These are phyloP conservation scores for Andrena hattorfiana DNA, from an alignment of 2,888 invertebrate genomes.

Conservation along the genomic window DNA sequence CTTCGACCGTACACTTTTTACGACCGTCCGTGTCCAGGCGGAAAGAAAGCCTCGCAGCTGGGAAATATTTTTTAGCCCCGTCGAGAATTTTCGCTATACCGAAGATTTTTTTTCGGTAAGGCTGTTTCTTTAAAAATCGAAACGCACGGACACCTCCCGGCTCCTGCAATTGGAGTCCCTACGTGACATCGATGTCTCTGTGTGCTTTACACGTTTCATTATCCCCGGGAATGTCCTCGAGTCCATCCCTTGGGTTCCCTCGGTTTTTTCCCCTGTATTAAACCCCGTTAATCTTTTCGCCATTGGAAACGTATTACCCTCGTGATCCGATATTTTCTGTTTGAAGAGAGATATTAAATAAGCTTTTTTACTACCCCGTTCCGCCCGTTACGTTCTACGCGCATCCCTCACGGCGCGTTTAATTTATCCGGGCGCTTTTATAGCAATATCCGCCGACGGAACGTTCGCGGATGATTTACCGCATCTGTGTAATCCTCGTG, in stretches of 20 bases:
- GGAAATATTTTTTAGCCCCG: conserved; percentile 12
- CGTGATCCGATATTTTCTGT: conserved; percentile 8
- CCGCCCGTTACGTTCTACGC: background rate
- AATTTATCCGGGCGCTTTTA: background rate
- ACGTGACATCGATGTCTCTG: too few species aligned
- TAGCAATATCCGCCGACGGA: background rate
- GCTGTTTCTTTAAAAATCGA: too few species aligned
- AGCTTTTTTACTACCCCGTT: background rate
- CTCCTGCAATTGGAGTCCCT: too few species aligned
- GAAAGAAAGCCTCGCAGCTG: conserved; percentile 10
- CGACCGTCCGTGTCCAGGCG: background rate
- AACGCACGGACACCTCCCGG: too few species aligned
- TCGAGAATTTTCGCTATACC: background rate
- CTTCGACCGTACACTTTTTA: conserved; percentile 25
- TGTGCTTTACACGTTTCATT: background rate
- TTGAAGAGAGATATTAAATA: conserved; percentile 20
- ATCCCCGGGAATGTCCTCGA: background rate
- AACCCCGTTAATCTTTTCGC: conserved; percentile 10
- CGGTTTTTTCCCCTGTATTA: background rate
- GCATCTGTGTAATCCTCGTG: conserved; percentile 1
- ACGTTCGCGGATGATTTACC: background rate
- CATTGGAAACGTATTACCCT: conserved; percentile 10
- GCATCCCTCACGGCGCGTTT: background rate
- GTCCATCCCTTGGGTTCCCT: background rate
- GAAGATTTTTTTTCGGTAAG: too few species aligned